Conservation (phyloP, 2,888 invertebrate genomes). For the Dasysyrphus tricinctus region DNA sequence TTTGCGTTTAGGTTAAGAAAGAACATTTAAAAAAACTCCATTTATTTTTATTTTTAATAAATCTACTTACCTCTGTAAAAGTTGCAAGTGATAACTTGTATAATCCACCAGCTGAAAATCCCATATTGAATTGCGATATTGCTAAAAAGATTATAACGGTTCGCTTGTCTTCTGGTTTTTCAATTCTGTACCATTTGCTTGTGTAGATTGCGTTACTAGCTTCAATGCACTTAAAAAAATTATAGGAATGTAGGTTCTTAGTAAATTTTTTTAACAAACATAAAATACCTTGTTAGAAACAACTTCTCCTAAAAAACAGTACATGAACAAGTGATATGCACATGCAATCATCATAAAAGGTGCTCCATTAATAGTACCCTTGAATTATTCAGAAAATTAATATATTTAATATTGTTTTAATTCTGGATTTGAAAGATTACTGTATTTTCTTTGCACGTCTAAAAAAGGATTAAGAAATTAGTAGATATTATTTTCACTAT, state of each 20-base stretch:
- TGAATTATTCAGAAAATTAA: background rate
- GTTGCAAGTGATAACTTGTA: slow-evolving; percentile 46
- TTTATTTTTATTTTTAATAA: too few species aligned
- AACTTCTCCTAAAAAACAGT: slow-evolving; percentile 52
- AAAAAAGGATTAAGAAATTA: too few species aligned
- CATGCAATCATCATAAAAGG: slow-evolving; percentile 24
- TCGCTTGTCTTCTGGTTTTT: slow-evolving; percentile 17
- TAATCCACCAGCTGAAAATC: slow-evolving; percentile 47
- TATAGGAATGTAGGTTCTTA: background rate
- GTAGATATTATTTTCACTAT: too few species aligned
- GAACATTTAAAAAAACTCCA: too few species aligned
- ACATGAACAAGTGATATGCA: slow-evolving; percentile 40
- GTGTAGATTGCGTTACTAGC: slow-evolving; percentile 33
- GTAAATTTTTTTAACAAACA: background rate
- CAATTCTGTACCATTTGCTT: slow-evolving; percentile 49
- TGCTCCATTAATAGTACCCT: slow-evolving; percentile 39
- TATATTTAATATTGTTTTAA: too few species aligned
- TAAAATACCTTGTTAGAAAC: slow-evolving; percentile 45
- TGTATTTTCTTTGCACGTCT: too few species aligned
- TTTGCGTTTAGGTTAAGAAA: too few species aligned
- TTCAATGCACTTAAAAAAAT: slow-evolving; percentile 39
- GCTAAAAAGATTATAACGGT: slow-evolving; percentile 32
- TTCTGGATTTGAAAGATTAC: too few species aligned
- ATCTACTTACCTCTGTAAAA: slow-evolving; percentile 45
- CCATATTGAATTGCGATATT: slow-evolving; percentile 40